Evolutionary conservation across 2,797 vertebrate species (phyloP).

Genomic region (Hypotaenidia okinawae): DNA sequence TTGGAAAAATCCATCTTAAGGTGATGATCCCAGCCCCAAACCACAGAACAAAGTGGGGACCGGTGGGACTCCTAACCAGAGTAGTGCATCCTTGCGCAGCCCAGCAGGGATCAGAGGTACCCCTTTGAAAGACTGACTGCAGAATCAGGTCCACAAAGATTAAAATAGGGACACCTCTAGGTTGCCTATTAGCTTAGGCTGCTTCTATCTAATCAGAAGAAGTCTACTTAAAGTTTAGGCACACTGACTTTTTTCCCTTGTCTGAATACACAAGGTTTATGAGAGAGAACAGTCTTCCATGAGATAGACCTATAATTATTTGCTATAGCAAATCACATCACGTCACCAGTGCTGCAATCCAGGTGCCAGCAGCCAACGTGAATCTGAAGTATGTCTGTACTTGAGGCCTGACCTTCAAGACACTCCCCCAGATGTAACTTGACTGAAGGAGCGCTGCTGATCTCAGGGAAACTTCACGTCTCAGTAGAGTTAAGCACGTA

Average conservation of each 20-base stretch:
- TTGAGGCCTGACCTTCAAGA: conserved; percentile 32
- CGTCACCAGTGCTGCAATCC: neutral
- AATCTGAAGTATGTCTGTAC: neutral
- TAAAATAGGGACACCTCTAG: neutral
- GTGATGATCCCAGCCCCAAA: neutral
- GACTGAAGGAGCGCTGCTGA: neutral
- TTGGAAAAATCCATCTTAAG: neutral
- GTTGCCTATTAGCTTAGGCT: neutral
- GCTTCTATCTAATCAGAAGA: neutral
- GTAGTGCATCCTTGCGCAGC: neutral
- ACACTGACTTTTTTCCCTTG: neutral
- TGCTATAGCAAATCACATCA: neutral
- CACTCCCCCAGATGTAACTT: neutral
- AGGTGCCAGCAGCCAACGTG: neutral
- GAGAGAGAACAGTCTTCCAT: neutral
- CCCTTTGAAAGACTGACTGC: neutral
- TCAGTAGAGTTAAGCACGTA: conserved; percentile 42
- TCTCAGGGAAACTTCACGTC: conserved; percentile 33
- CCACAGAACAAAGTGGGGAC: neutral
- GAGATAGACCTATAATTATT: neutral
- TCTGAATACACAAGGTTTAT: neutral
- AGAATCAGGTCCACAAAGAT: neutral
- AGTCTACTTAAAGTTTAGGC: neutral
- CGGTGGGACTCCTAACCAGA: neutral
- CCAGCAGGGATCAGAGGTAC: neutral